These are phyloP conservation scores for Cebus imitator DNA, from an alignment of 2,113 vertebrate species.

Conservation along the genomic window DNA sequence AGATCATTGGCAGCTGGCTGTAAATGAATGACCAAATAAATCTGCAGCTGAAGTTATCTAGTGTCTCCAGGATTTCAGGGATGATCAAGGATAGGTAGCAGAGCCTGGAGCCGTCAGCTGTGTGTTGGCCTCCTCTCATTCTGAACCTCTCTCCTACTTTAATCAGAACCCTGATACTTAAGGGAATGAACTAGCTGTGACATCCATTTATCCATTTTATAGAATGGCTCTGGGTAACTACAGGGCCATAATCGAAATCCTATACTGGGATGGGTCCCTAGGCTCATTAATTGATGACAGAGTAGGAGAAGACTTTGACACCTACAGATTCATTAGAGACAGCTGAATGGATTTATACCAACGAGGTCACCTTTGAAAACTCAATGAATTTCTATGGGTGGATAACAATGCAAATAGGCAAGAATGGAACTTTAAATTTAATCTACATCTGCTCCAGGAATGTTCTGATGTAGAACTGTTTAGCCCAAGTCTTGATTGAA, in stretches of 20 bases:
- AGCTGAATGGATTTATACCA: conserved; percentile 25
- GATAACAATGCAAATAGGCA: not conserved
- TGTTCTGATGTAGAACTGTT: not conserved
- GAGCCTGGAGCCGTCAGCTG: not conserved
- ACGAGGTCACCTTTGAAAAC: conserved; percentile 32
- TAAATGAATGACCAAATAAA: conserved; percentile 54
- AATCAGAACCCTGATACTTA: conserved; percentile 40
- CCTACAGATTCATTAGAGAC: conserved; percentile 28
- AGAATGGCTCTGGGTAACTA: conserved; percentile 49
- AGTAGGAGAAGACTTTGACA: conserved; percentile 5
- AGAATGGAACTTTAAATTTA: conserved; percentile 27
- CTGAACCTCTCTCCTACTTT: conserved; percentile 35
- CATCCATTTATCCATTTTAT: conserved; percentile 43
- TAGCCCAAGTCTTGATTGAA: conserved; percentile 20
- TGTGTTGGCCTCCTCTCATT: not conserved
- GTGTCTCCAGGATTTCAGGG: conserved; percentile 17
- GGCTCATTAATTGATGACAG: conserved; percentile 33
- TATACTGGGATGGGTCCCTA: conserved; percentile 18
- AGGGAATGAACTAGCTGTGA: not conserved
- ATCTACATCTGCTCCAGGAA: not conserved
- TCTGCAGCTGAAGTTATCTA: conserved; percentile 33
- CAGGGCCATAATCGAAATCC: conserved; percentile 35
- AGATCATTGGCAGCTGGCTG: not conserved
- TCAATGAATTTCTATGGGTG: conserved; percentile 27
- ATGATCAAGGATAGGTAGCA: not conserved